Percentiles rank a stretch among this genome's conserved stretches.
These are phyloP conservation scores for Sebastes miniatus DNA, from an alignment of 2,797 vertebrate genomes.

Conservation along the genomic window DNA sequence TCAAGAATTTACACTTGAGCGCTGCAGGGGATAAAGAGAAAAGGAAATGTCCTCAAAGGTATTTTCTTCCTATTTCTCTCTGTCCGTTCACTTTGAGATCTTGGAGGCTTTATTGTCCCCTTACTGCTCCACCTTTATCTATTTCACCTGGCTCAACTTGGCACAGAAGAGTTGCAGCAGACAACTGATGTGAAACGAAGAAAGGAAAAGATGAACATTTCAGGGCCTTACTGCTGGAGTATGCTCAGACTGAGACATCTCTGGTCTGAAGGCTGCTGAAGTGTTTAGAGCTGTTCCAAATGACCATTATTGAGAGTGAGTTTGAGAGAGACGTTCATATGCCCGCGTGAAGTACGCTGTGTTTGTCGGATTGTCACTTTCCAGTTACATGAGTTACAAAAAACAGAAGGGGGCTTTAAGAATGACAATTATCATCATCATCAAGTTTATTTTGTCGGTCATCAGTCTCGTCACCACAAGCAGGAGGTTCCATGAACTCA, in stretches of 20 bases:
- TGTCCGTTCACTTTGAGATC: conserved; percentile 6
- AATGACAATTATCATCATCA: neutral
- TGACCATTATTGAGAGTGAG: neutral
- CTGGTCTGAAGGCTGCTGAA: neutral
- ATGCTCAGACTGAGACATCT: neutral
- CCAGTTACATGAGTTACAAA: neutral
- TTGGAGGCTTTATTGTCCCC: conserved; percentile 11
- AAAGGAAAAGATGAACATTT: neutral
- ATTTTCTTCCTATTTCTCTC: neutral
- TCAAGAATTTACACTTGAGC: conserved; percentile 38
- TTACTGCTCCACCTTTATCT: neutral
- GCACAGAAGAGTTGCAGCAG: neutral
- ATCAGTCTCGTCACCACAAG: neutral
- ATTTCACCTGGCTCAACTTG: neutral
- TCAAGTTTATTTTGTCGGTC: neutral
- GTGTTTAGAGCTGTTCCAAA: neutral
- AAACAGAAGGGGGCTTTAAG: neutral
- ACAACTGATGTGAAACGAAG: neutral
- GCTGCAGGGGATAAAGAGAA: conserved; percentile 12
- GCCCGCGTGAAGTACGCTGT: neutral
- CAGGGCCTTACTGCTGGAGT: neutral
- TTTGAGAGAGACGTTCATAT: neutral
- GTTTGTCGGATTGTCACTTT: neutral
- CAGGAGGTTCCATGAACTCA: neutral
- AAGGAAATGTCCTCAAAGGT: conserved; percentile 10